Base-by-base conservation (phyloP, 2,113 vertebrate species). In the Dissostichus mawsoni region DNA sequence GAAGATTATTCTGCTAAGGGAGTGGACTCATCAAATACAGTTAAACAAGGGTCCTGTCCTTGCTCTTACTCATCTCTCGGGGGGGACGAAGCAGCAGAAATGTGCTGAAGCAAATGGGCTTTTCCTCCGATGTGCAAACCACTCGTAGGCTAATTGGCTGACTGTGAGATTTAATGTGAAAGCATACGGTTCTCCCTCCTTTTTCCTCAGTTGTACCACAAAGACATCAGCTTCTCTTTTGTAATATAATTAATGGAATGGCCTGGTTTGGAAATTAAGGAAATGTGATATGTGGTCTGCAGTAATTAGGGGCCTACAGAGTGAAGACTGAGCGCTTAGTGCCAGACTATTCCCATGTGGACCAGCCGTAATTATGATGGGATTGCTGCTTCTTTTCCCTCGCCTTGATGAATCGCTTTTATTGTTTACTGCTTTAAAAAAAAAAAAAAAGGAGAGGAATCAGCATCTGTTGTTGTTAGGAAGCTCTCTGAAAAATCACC, bases 211-310 rank as follows among this genome's bases (percentile, higher is more conserved):
- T 53, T 75, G 53, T 67, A 83, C 47, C 1, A 70, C 52, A 25
- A 70, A 80, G 68, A 74, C 78, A 76, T 52, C 76, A 2, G 4
- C 17, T 20, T 18, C 56, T 16, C 69, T 78, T 88, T 85, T 81
- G 74, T 91, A 76, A 83, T 64, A 63, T 51, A 74, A 78, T 86
- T 85, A 92, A 91, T 82, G 69, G 67, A 59, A 89, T 86, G 29
- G 69, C 72, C 74, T 70, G 76, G 77, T 91, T 87, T 76, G 81
- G 86, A 82, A 87, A 89, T 91, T 73, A 85, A 82, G 58, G 63
- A 78, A 89, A 85, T 88, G 80, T 87, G 86, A 92, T 85, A 81
- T 87, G 85, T 82, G 73, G 87, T 87, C 78, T 76, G 61, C 67
- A 70, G 87, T 88, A 91, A 93, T 91, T 89, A 89, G 90, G 36